A percentile compares a stretch with the other conserved stretches of the same genome.
Conservation (phyloP, 2,113 vertebrate genomes). For the Barbus barbus region DNA sequence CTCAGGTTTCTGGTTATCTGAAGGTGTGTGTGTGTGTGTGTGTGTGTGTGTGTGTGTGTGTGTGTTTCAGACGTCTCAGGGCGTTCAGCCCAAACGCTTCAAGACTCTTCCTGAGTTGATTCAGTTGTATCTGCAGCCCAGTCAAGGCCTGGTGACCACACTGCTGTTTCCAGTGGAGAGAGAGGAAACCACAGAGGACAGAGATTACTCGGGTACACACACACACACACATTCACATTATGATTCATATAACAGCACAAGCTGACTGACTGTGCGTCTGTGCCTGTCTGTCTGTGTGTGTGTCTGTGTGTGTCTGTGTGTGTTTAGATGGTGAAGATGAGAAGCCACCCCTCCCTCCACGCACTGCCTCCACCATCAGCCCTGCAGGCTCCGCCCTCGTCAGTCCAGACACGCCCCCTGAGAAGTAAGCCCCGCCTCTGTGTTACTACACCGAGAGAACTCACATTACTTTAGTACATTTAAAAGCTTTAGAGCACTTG, state of each 20-base stretch:
- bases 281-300: constrained; percentile 26
- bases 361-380: constrained; percentile 84
- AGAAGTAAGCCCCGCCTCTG: constrained; percentile 75
- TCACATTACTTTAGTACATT: background rate
- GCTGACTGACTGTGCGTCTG: background rate
- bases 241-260: background rate
- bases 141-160: constrained; percentile 91
- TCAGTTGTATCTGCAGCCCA: constrained; percentile 89
- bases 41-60: constrained; percentile 25
- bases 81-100: constrained; percentile 91
- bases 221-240: background rate
- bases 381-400: constrained; percentile 65
- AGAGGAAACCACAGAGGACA: constrained; percentile 84
- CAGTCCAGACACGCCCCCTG: constrained; percentile 71
- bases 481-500: background rate
- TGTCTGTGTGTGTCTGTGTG: constrained; percentile 27
- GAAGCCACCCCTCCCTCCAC: constrained; percentile 89
- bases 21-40: background rate
- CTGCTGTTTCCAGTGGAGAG: constrained; percentile 87
- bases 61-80: constrained; percentile 86
- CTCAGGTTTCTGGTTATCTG: background rate
- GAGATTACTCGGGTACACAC: constrained; percentile 87
- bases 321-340: constrained; percentile 90
- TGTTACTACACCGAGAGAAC: background rate
- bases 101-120: constrained; percentile 90